These are phyloP conservation scores for Nannobrachium achirus DNA, from an alignment of 2,113 vertebrate species.

Conservation along the genomic window DNA sequence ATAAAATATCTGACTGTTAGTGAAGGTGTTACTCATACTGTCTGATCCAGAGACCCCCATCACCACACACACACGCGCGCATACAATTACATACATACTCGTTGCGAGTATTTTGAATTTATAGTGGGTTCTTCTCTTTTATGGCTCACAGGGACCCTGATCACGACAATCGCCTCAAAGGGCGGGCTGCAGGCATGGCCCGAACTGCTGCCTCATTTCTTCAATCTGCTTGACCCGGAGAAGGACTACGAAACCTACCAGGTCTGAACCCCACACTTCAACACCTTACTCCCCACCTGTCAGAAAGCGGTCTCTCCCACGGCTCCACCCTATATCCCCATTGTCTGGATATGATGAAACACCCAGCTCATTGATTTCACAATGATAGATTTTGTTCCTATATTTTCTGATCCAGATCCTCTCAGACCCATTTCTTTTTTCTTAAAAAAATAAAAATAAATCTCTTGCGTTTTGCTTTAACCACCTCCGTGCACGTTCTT, in stretches of 20 bases:
- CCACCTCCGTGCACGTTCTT: constrained; percentile 63
- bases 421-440: too few species aligned
- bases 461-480: constrained; percentile 41
- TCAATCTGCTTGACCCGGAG: constrained; percentile 77
- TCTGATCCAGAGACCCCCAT: constrained; percentile 7
- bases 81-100: too few species aligned
- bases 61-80: too few species aligned
- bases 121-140: too few species aligned
- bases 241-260: constrained; percentile 93
- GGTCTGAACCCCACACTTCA: constrained; percentile 70
- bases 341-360: too few species aligned
- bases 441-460: not conserved
- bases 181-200: constrained; percentile 96
- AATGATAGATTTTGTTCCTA: too few species aligned
- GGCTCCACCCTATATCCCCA: too few species aligned
- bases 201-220: constrained; percentile 92
- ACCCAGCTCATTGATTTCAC: too few species aligned
- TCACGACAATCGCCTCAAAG: constrained; percentile 94
- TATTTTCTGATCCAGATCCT: too few species aligned
- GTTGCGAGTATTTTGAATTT: too few species aligned
- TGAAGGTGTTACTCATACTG: constrained; percentile 9
- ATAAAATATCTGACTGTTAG: not conserved
- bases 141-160: constrained; percentile 86
- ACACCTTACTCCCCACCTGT: not conserved
- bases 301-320: not conserved